These are phyloP conservation scores for Chloroceryle aenea DNA, from an alignment of 2,113 vertebrate species.

Conservation along the genomic window DNA sequence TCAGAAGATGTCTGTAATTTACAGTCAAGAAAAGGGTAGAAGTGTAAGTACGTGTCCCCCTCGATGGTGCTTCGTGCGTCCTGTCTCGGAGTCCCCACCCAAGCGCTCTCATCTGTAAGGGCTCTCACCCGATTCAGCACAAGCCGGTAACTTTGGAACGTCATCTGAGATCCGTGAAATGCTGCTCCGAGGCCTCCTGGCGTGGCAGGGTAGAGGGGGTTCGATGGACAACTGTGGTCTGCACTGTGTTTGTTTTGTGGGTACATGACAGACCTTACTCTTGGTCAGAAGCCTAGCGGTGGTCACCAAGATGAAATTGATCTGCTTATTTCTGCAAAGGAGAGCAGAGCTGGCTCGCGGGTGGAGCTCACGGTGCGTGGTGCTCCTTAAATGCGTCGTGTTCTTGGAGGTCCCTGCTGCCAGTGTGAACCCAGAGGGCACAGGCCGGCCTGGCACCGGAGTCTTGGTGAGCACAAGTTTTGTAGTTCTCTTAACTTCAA, in stretches of 20 bases:
- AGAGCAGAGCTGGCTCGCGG: neutral
- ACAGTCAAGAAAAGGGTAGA: neutral
- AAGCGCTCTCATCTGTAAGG: neutral
- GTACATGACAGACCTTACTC: neutral
- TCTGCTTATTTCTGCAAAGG: neutral
- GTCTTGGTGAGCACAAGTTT: neutral
- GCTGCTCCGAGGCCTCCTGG: neutral
- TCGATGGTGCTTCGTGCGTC: neutral
- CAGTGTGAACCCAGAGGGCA: neutral
- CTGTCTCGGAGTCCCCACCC: neutral
- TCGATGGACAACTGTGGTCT: fast-evolving
- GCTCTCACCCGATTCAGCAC: neutral
- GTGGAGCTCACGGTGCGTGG: fast-evolving
- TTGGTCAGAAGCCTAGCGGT: neutral
- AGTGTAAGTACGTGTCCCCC: fast-evolving
- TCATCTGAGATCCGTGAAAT: neutral
- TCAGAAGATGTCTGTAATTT: neutral
- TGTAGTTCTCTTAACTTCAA: neutral
- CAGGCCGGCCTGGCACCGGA: neutral
- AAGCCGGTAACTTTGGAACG: neutral
- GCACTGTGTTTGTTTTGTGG: neutral
- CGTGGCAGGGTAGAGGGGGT: fast-evolving
- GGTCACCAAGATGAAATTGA: neutral
- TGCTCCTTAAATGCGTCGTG: neutral
- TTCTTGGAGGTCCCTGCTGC: neutral